phyloP scores from a whole-genome alignment of 2,888 invertebrate genomes.

The Tortrix viridana region DNA sequence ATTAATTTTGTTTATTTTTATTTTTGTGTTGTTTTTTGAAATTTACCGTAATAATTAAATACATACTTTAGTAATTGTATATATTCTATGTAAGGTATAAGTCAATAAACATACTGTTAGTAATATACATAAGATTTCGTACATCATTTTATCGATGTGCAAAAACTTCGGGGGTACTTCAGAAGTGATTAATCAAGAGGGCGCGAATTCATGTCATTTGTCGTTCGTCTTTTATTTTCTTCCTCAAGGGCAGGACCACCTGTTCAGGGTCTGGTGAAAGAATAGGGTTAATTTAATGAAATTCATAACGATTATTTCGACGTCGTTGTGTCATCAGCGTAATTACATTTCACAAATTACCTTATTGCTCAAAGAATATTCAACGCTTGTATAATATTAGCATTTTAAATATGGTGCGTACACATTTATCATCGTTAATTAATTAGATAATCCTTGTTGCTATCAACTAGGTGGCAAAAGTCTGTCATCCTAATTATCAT shows the following conservation, averaged over 20 bases:
- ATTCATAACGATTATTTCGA: conserved; percentile 58
- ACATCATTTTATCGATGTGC: conserved; percentile 5
- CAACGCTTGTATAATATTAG: conserved; percentile 56
- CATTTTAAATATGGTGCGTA: conserved; percentile 63
- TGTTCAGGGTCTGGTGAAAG: conserved; percentile 13
- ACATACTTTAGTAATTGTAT: too few species aligned
- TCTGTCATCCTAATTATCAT: conserved; percentile 26
- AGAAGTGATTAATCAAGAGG: conserved; percentile 49
- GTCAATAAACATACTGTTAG: too few species aligned
- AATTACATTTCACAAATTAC: conserved; percentile 64
- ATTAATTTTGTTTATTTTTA: too few species aligned
- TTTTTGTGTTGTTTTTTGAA: too few species aligned
- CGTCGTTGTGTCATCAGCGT: conserved; percentile 59
- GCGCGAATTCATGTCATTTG: conserved; percentile 46
- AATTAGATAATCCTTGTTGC: conserved; percentile 54
- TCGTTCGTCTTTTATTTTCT: conserved; percentile 52
- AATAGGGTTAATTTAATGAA: conserved; percentile 50
- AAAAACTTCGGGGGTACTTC: conserved; percentile 29
- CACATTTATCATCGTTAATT: conserved; percentile 70
- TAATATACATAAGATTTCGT: too few species aligned
- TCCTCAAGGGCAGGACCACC: conserved; percentile 46
- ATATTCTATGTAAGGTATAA: too few species aligned
- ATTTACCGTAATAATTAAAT: too few species aligned
- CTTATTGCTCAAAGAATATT: conserved; percentile 62
- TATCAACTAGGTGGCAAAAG: conserved; percentile 24